These are phyloP conservation scores for Druon quercuslanigerum DNA, from an alignment of 1,140 invertebrate species.

Conservation along the genomic window DNA sequence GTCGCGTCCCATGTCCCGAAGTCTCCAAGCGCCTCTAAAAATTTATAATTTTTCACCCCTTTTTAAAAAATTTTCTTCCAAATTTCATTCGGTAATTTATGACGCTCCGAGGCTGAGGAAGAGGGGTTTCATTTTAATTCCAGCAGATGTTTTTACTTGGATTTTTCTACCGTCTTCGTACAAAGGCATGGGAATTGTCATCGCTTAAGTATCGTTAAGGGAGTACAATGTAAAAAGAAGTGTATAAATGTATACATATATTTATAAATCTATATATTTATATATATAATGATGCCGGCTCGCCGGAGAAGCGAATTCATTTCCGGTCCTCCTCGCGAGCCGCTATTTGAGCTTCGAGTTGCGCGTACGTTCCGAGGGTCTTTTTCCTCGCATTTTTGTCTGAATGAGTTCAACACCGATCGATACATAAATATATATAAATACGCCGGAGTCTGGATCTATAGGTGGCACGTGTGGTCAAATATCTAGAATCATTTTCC, in stretches of 20 bases:
- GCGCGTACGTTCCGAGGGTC: slow-evolving; percentile 66
- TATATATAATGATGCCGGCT: slow-evolving; percentile 71
- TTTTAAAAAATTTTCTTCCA: no score
- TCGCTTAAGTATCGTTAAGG: slow-evolving; percentile 64
- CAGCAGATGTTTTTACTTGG: slow-evolving; percentile 39
- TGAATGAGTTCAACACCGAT: slow-evolving; percentile 45
- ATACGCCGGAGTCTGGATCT: slow-evolving; percentile 24
- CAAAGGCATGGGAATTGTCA: slow-evolving; percentile 65
- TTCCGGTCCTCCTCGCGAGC: slow-evolving; percentile 75
- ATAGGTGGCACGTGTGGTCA: slow-evolving; percentile 42
- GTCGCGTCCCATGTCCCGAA: slow-evolving; percentile 36
- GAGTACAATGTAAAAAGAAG: slow-evolving; percentile 72
- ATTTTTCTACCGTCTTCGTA: slow-evolving; percentile 50
- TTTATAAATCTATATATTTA: slow-evolving; percentile 56
- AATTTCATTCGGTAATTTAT: not conserved
- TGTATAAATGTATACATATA: slow-evolving; percentile 71
- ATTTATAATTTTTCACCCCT: slow-evolving; percentile 30
- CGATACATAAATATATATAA: slow-evolving; percentile 42
- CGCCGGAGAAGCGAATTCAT: slow-evolving; percentile 74
- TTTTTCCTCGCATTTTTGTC: slow-evolving; percentile 51
- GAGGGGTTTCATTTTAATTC: slow-evolving; percentile 42
- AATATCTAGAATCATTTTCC: slow-evolving; percentile 25
- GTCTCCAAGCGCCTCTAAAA: slow-evolving; percentile 27
- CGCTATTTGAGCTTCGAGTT: slow-evolving; percentile 74
- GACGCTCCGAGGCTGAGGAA: slow-evolving; percentile 38